Percentiles rank a stretch among this genome's conserved stretches.
phyloP scores from a whole-genome alignment of 2,888 invertebrate genomes.

The Branchipolynoe longqiensis region DNA sequence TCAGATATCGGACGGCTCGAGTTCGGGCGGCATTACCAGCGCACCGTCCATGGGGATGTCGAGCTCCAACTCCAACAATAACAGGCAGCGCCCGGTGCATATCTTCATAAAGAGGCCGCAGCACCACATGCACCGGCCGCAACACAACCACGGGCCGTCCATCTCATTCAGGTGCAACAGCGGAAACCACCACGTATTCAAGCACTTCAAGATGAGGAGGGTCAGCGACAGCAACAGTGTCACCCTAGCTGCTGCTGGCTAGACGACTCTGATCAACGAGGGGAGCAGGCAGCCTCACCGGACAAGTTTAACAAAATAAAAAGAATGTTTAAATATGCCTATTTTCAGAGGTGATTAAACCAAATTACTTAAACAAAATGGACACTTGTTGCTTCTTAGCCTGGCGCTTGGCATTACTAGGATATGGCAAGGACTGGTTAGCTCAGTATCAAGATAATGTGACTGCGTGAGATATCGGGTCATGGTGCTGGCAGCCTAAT shows the following conservation, averaged over 20 bases:
- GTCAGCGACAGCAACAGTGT: neutral
- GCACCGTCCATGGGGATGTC: neutral
- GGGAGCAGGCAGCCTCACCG: too few species aligned
- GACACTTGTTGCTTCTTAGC: too few species aligned
- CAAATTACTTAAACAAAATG: too few species aligned
- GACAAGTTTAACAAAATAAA: too few species aligned
- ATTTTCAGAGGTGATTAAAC: too few species aligned
- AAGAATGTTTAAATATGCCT: too few species aligned
- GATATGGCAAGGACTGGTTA: too few species aligned
- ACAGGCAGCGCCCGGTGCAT: neutral
- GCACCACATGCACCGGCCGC: neutral
- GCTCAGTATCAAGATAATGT: too few species aligned
- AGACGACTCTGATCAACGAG: neutral
- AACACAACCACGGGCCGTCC: slow-evolving; percentile 4
- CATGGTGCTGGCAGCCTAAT: too few species aligned
- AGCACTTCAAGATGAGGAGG: slow-evolving; percentile 30
- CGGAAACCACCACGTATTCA: slow-evolving; percentile 19
- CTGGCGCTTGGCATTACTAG: too few species aligned
- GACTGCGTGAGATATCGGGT: too few species aligned
- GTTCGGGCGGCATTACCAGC: neutral
- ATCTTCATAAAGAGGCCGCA: slow-evolving; percentile 2
- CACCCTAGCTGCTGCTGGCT: neutral
- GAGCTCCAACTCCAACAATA: neutral
- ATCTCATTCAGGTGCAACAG: neutral
- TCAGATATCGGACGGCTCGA: neutral